These are phyloP conservation scores for Carterocephalus palaemon DNA, from an alignment of 2,888 invertebrate genomes.

Conservation along the genomic window DNA sequence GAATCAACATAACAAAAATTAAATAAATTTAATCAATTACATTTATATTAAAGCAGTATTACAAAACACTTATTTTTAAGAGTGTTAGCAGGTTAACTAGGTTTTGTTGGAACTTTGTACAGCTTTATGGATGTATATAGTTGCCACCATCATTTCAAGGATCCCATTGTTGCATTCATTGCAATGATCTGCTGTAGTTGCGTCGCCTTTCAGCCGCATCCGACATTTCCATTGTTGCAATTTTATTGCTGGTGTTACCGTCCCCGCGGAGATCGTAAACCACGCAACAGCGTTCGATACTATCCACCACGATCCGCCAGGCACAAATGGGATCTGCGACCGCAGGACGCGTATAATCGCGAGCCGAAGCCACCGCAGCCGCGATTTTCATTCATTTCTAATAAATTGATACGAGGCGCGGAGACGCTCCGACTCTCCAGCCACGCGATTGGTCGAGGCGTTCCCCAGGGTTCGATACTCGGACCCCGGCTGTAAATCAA, in stretches of 20 bases:
- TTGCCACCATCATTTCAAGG: conserved; percentile 71
- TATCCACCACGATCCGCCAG: conserved; percentile 57
- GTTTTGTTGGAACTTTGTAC: conserved; percentile 50
- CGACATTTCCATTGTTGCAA: conserved; percentile 75
- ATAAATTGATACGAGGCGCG: conserved; percentile 75
- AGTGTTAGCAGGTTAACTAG: conserved; percentile 34
- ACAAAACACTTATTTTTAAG: not conserved
- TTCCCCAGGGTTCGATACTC: conserved; percentile 67
- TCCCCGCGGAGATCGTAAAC: conserved; percentile 71
- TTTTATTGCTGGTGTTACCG: conserved; percentile 77
- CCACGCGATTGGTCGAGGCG: conserved; percentile 67
- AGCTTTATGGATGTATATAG: conserved; percentile 64
- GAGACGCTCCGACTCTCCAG: conserved; percentile 46
- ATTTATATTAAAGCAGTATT: too few relatives aligned
- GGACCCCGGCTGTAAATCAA: conserved; percentile 75
- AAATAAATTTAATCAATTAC: too few relatives aligned
- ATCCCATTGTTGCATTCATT: conserved; percentile 75
- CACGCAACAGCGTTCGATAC: conserved; percentile 69
- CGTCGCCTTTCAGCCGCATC: conserved; percentile 72
- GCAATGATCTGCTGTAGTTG: conserved; percentile 70
- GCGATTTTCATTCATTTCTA: conserved; percentile 75
- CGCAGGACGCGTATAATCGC: conserved; percentile 68
- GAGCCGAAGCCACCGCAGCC: conserved; percentile 70
- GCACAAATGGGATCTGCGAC: conserved; percentile 67
- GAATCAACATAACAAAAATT: too few relatives aligned